Percentiles rank a stretch among this genome's conserved stretches.
These are phyloP conservation scores for Diachasma alloeum DNA, from an alignment of 1,140 invertebrate species.

Conservation along the genomic window DNA sequence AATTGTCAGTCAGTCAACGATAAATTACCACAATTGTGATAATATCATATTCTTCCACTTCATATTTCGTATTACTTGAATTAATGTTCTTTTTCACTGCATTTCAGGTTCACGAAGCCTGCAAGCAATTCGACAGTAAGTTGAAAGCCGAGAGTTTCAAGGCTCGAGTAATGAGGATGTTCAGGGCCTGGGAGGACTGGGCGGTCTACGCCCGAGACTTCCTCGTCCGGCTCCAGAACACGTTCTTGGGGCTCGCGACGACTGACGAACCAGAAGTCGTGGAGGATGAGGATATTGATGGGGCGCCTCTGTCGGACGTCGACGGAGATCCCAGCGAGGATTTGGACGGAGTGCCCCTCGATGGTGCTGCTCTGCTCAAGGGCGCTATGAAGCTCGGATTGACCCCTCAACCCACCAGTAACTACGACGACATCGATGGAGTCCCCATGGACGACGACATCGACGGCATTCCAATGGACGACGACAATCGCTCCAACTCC, in stretches of 20 bases:
- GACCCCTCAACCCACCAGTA: slow-evolving; percentile 58
- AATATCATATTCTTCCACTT: no score
- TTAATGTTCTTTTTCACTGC: no score
- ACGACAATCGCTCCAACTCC: slow-evolving; percentile 53
- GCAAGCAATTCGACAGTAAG: slow-evolving; percentile 83
- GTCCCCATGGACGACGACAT: slow-evolving; percentile 83
- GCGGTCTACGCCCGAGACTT: slow-evolving; percentile 95
- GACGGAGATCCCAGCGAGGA: slow-evolving; percentile 73
- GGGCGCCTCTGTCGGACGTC: slow-evolving; percentile 72
- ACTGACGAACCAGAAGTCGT: slow-evolving; percentile 61
- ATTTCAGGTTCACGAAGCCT: slow-evolving; percentile 77
- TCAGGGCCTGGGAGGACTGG: slow-evolving; percentile 98
- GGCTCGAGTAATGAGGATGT: slow-evolving; percentile 91
- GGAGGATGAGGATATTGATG: slow-evolving; percentile 71
- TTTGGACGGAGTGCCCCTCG: slow-evolving; percentile 82
- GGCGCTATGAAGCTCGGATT: slow-evolving; percentile 70
- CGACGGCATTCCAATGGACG: slow-evolving; percentile 81
- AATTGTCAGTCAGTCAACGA: no score
- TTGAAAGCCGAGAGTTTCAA: slow-evolving; percentile 97
- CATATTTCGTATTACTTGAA: no score
- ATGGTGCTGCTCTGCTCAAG: slow-evolving; percentile 82
- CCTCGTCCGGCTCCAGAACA: slow-evolving; percentile 88
- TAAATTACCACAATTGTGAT: no score
- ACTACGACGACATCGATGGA: slow-evolving; percentile 78
- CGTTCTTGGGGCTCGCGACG: slow-evolving; percentile 79